Base-by-base conservation (phyloP, 1,140 invertebrate species). In the Dryas iulia region DNA sequence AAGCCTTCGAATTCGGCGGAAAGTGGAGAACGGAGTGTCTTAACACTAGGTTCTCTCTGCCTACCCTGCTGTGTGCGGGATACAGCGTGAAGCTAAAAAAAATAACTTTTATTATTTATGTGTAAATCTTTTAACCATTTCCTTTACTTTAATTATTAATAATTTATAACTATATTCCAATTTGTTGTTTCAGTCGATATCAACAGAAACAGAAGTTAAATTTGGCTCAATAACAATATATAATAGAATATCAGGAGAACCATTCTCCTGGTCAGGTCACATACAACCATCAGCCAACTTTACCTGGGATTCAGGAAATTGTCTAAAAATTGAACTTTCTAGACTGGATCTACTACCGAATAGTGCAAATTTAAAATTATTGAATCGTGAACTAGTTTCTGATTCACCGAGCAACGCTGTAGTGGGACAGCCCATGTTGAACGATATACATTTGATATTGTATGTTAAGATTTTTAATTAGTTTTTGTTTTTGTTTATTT, bases 181-280 rank as follows among this genome's bases (percentile, higher is more conserved):
- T 11, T 56, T 28, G 54, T 67, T n/a, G n/a, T 81, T 83, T 24
- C 77, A 89, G 86, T 75, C 69, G 3, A 10, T 86, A 59, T 77
- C 80, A 39, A 30, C 72, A 11, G 77, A 83, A 12, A 24, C 58
- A 0, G 47, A 59, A 6, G 62, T 64, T 2, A 81, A 72, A 62
- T 57, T 59, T 0, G 86, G 77, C 18, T 71, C 71, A 3, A 79
- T 90, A 30, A 90, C 85, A 2, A 64, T 82, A 2, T 89, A 81
- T 69, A 90, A 90, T 73, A 85, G 77, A 56, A 57, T 83, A 0
- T 79, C 86, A 0, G 84, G 85, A 0, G 83, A 89, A 63, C 87
- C 87, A 0, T 79, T 74, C 53, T 66, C 71, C 0, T 90, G 86
- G 86, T 39, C 71, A 1, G 87, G 87, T 1, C 59, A 71, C n/a